phyloP scores from a whole-genome alignment of 2,113 vertebrate genomes.

The Dasyornis broadbenti region DNA sequence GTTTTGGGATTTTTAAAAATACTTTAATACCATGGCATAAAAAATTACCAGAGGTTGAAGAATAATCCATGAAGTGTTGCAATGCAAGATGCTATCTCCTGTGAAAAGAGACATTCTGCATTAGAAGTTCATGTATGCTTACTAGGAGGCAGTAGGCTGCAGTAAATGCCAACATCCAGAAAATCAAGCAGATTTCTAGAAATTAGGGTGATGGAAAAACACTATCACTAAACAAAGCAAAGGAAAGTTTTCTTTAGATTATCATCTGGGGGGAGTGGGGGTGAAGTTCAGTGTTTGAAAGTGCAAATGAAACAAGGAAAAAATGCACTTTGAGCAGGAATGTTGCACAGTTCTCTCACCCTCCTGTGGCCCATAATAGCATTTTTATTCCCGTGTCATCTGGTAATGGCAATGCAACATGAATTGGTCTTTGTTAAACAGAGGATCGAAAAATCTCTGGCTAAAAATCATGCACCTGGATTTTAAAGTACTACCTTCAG shows the following conservation, averaged over 20 bases:
- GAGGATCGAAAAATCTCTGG: background rate
- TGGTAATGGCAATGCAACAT: background rate
- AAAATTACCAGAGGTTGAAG: background rate
- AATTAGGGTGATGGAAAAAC: background rate
- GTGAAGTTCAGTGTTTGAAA: background rate
- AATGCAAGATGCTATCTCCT: background rate
- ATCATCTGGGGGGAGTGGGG: fast-evolving
- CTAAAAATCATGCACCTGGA: background rate
- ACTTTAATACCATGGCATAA: background rate
- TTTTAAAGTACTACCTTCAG: background rate
- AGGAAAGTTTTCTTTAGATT: background rate
- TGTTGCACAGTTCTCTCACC: background rate
- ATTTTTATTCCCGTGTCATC: background rate
- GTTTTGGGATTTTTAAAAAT: background rate
- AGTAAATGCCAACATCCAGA: background rate
- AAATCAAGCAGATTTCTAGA: background rate
- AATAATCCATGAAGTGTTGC: background rate
- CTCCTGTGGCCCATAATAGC: background rate
- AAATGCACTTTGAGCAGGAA: background rate
- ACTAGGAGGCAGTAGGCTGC: background rate
- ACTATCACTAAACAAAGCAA: background rate
- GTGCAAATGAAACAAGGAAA: background rate
- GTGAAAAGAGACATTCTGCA: background rate
- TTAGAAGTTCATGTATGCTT: background rate
- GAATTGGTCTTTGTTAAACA: background rate